Conservation (phyloP, 1,140 invertebrate genomes). For the Polyergus mexicanus region DNA sequence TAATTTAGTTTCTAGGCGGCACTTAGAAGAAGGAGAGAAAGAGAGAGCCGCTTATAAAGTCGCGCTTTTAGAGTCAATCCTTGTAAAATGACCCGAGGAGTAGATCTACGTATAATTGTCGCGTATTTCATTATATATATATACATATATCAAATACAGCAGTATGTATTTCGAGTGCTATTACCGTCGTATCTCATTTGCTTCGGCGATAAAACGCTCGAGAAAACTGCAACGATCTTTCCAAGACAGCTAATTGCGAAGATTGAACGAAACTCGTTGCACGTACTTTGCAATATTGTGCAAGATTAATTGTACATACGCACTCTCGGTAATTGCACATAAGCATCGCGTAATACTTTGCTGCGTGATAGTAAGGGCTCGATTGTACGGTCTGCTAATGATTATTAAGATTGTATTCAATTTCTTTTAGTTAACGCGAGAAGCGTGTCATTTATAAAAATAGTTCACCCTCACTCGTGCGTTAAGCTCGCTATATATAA, state of each 20-base stretch:
- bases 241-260: constrained; percentile 30
- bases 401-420: constrained; percentile 50
- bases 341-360: background rate
- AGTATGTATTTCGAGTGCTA: background rate
- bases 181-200: constrained; percentile 19
- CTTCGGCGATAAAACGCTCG: constrained; percentile 31
- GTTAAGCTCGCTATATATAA: too few relatives aligned
- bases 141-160: constrained; percentile 6
- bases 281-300: constrained; percentile 18
- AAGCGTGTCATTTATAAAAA: background rate
- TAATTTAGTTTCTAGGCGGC: constrained; percentile 34
- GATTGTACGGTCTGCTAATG: constrained; percentile 56
- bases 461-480: background rate
- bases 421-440: background rate
- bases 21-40: background rate
- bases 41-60: constrained; percentile 11
- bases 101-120: constrained; percentile 6
- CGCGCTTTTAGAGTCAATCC: constrained; percentile 7
- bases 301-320: constrained; percentile 29
- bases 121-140: too few relatives aligned
- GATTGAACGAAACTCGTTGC: constrained; percentile 51
- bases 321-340: constrained; percentile 22
- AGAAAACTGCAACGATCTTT: constrained; percentile 22
- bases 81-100: constrained; percentile 39
- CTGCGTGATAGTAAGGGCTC: constrained; percentile 51